Evolutionary conservation across 2,888 invertebrate species (phyloP).

Genomic region (Diaphora mendica): DNA sequence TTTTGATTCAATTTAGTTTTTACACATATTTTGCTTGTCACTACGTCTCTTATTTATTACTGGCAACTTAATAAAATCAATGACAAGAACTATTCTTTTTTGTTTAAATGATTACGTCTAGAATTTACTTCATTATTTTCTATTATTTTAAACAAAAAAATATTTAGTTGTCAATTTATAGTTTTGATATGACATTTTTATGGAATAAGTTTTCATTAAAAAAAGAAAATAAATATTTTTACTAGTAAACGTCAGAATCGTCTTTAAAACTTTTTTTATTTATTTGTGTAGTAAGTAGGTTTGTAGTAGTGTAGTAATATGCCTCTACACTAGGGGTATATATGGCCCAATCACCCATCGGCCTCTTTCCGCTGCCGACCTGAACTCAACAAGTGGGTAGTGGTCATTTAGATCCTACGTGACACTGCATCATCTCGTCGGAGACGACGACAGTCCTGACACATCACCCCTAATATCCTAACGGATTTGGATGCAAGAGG

Average conservation of each 20-base stretch:
- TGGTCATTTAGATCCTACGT: too few species aligned
- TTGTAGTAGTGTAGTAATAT: too few species aligned
- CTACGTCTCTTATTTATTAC: conserved; percentile 1
- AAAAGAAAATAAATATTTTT: not conserved
- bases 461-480: too few species aligned
- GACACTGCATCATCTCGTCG: too few species aligned
- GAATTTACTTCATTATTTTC: not conserved
- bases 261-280: not conserved
- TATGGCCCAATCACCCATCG: too few species aligned
- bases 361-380: too few species aligned
- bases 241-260: not conserved
- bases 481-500: too few species aligned
- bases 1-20: not conserved
- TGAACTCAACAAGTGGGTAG: too few species aligned
- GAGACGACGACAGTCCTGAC: too few species aligned
- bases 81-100: not conserved
- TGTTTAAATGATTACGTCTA: not conserved
- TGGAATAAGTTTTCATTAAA: not conserved
- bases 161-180: not conserved
- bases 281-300: too few species aligned
- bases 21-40: not conserved
- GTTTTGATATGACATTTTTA: not conserved
- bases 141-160: too few species aligned
- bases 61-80: not conserved
- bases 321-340: too few species aligned